Conservation (phyloP, 2,888 invertebrate species). For the Trissonchulus latispiculum region DNA sequence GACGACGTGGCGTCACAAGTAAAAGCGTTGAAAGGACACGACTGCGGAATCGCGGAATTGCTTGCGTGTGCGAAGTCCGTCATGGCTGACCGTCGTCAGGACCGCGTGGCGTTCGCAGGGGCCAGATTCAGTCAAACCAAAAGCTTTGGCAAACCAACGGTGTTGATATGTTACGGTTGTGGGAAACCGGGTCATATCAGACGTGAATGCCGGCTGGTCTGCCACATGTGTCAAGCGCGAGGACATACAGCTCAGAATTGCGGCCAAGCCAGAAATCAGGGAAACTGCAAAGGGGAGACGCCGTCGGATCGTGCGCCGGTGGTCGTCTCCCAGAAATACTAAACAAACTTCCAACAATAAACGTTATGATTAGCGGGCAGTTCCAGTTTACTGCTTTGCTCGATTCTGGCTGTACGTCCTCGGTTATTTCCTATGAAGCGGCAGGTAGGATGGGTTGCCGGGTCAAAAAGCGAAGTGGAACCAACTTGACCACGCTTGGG, state of each 20-base stretch:
- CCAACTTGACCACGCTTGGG: too few species aligned
- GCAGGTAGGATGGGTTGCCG: too few species aligned
- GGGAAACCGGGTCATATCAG: background rate
- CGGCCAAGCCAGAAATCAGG: background rate
- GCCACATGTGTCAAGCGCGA: background rate
- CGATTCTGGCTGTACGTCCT: too few species aligned
- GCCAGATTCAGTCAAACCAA: background rate
- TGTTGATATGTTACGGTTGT: background rate
- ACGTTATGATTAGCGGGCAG: too few species aligned
- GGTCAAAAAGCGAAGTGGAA: too few species aligned
- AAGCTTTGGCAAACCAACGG: too few species aligned
- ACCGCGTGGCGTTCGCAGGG: background rate
- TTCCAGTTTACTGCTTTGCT: too few species aligned
- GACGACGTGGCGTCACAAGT: background rate
- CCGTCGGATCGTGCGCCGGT: background rate
- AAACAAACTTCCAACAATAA: too few species aligned
- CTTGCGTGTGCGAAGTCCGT: background rate
- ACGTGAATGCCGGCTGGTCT: background rate
- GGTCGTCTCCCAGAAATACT: background rate
- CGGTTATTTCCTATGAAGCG: too few species aligned
- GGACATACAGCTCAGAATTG: background rate
- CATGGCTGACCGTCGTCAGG: background rate
- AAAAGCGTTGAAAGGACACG: background rate
- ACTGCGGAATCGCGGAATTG: background rate
- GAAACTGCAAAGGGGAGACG: too few species aligned